Evolutionary conservation across 2,113 vertebrate species (phyloP), one percentile per base, ranked within the genome.

Genomic region (Eudorcas thomsonii): DNA sequence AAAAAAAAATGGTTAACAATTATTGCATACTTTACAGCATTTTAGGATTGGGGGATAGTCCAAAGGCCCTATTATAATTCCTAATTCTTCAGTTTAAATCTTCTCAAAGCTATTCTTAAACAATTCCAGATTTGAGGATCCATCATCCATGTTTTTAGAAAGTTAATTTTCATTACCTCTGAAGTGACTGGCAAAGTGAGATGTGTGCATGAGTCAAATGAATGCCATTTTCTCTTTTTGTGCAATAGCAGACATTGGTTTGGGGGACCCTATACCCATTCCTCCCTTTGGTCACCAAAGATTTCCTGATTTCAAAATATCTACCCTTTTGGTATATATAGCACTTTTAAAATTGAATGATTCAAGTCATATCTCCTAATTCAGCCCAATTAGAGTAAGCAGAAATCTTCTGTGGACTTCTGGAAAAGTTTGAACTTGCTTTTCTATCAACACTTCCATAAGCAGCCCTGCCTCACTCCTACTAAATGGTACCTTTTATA

Each of bases 161-260:
- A 88, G 39, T 3, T 74, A 55, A 54, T 86, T 83, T 33, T 36
- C 16, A 13, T 43, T 16, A 23, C 26, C 13, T 57, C 12, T 93
- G 36, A 92, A 94, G 54, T 45, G 17, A 77, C 26, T 36, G 21
- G 39, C 36, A 30, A 60, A 43, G 16, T 67, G 45, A 11, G 2
- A 52, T n/a, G 21, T 9, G 33, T 50, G 6, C 0, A 1, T 19
- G 9, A 21, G 23, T 87, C 4, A 78, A 67, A 25, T 21, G 3
- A 36, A 80, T 14, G 11, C 26, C 7, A 39, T 28, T 21, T 52
- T 71, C 17, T 59, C 26, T 25, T 55, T 25, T 85, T 26, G 2
- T 16, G 19, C 14, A 33, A 3, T 14, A 45, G 4, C 33, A 17
- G 33, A n/a, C 2, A n/a, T 21, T 67, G 17, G 45, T 52, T 13